Percentiles rank a stretch among this genome's conserved stretches.
Conservation (phyloP, 2,113 vertebrate species). For the Machaerirhynchus nigripectus region DNA sequence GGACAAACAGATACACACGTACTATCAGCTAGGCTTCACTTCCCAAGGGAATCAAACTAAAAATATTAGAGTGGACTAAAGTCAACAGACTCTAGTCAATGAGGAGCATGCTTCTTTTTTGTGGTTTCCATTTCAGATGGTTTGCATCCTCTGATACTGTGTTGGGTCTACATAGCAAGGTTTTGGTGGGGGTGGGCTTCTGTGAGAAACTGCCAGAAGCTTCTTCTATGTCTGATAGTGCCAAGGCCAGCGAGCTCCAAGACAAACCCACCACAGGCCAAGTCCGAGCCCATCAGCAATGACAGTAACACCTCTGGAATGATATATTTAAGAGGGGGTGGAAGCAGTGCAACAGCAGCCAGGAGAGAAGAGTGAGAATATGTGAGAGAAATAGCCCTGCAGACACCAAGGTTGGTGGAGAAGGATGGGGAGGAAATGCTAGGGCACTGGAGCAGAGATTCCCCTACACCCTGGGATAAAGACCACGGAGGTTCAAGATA, state of each 20-base stretch:
- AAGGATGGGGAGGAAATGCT: not conserved
- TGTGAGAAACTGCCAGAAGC: not conserved
- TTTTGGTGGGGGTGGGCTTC: not conserved
- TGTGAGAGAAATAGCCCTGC: not conserved
- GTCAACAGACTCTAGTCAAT: not conserved
- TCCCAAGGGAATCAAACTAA: constrained; percentile 3
- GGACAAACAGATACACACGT: not conserved
- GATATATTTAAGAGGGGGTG: not conserved
- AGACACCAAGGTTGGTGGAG: not conserved
- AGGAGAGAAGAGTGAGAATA: not conserved
- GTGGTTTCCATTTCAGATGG: not conserved
- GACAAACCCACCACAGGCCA: not conserved
- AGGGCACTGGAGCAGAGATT: not conserved
- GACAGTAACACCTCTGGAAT: not conserved
- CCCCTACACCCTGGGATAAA: not conserved
- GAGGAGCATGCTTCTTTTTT: not conserved
- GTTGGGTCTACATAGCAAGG: not conserved
- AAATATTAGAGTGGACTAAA: not conserved
- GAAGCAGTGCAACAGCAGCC: not conserved
- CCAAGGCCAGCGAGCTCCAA: not conserved
- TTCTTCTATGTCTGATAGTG: not conserved
- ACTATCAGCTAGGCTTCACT: not conserved
- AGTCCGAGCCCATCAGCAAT: fast-evolving
- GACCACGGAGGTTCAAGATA: not conserved
- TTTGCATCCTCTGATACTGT: not conserved